Evolutionary conservation across 2,113 vertebrate genomes (phyloP).

Genomic region (Conger conger): DNA sequence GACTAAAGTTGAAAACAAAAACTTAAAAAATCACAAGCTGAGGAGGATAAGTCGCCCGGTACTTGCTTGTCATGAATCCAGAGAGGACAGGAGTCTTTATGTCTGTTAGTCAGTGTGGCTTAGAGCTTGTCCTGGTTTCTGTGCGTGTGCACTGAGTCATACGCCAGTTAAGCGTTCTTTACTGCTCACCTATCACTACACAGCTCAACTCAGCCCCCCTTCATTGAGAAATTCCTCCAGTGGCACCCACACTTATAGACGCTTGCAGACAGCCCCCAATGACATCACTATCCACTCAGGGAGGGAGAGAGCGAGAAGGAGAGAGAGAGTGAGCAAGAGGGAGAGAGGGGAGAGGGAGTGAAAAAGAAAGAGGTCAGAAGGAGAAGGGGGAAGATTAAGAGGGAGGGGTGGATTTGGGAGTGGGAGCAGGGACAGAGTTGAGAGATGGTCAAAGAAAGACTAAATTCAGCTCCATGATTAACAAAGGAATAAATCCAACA

Average conservation of each 20-base stretch:
- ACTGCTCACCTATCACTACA: constrained; percentile 21
- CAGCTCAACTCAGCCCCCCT: constrained; percentile 34
- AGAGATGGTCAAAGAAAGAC: background rate
- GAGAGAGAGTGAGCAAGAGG: constrained; percentile 21
- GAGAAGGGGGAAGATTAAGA: background rate
- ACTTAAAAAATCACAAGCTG: background rate
- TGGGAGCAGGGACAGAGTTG: background rate
- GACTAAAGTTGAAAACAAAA: background rate
- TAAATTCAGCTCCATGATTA: background rate
- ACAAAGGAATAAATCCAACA: background rate
- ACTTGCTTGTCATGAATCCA: background rate
- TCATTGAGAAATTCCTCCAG: constrained; percentile 50
- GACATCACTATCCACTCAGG: constrained; percentile 50
- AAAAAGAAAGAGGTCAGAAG: background rate
- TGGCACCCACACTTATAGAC: constrained; percentile 62
- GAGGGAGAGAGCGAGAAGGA: constrained; percentile 32
- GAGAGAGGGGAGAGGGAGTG: constrained; percentile 20
- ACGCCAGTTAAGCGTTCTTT: constrained; percentile 22
- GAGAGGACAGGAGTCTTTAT: background rate
- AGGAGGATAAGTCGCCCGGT: background rate
- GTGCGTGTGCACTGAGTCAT: constrained; percentile 25
- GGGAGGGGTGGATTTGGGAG: background rate
- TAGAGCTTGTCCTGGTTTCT: constrained; percentile 38
- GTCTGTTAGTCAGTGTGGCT: background rate
- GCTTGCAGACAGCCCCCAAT: constrained; percentile 35